Conservation (phyloP, 2,113 vertebrate species). For the Gadus macrocephalus region DNA sequence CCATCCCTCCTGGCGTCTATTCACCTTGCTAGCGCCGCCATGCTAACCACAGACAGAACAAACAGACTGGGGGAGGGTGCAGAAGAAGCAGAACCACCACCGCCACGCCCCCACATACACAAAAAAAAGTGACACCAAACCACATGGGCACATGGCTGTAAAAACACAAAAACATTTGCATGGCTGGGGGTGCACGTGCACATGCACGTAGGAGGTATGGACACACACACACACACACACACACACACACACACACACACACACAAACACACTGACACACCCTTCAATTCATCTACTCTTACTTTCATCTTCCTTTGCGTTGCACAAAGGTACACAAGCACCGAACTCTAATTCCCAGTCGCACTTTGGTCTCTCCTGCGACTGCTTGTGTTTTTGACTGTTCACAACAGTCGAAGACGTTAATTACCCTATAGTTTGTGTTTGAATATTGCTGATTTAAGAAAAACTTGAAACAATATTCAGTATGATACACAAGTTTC, state of each 20-base stretch:
- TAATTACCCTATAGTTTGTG: no score
- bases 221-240: neutral
- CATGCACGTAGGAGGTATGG: no score
- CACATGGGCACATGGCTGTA: neutral
- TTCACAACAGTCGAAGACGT: no score
- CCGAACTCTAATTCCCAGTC: slow-evolving; percentile 48
- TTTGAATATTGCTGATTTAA: no score
- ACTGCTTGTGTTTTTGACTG: no score
- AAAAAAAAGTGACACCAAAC: neutral
- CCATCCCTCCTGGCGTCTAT: slow-evolving; percentile 34
- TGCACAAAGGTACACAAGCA: slow-evolving; percentile 60
- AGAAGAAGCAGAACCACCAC: slow-evolving; percentile 47
- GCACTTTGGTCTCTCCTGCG: no score
- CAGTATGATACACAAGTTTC: no score
- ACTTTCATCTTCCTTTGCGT: slow-evolving; percentile 51
- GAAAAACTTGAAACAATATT: no score
- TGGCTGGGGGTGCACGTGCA: no score
- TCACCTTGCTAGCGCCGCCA: slow-evolving; percentile 1
- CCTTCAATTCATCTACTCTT: slow-evolving; percentile 31
- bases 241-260: neutral
- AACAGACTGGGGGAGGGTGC: slow-evolving; percentile 39
- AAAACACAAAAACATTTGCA: slow-evolving; percentile 9
- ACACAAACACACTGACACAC: slow-evolving; percentile 14
- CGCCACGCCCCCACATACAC: slow-evolving; percentile 19
- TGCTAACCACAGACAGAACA: slow-evolving; percentile 55